Evolutionary conservation across 1,140 invertebrate genomes (phyloP).

Genomic region (Philopotamus ludificatus): DNA sequence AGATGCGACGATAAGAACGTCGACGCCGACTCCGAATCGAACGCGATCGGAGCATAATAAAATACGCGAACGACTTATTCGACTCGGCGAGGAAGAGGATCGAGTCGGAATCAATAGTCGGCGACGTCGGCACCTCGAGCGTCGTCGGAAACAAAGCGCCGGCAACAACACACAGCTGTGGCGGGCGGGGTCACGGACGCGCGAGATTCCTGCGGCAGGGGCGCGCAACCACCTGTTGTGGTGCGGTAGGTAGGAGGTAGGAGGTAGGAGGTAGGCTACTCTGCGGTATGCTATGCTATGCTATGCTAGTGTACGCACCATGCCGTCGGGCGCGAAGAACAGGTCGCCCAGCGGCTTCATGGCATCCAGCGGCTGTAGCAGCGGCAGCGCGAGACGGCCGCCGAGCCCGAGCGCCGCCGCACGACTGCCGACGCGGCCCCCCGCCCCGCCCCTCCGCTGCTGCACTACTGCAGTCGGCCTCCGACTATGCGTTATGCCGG

Average conservation of each 20-base stretch:
- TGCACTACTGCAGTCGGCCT: neutral
- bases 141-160: neutral
- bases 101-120: constrained; percentile 31
- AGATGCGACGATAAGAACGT: neutral
- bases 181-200: neutral
- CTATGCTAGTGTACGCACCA: constrained; percentile 74
- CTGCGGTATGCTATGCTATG: constrained; percentile 46
- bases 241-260: neutral
- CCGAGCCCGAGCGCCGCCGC: neutral
- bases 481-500: too few relatives aligned
- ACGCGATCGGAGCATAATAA: neutral
- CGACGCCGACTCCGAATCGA: neutral
- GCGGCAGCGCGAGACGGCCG: neutral
- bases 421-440: neutral
- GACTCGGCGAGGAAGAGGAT: neutral
- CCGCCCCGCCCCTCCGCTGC: neutral
- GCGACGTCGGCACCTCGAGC: constrained; percentile 30
- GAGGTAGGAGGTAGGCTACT: neutral
- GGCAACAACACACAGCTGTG: too few relatives aligned
- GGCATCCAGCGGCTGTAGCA: constrained; percentile 16
- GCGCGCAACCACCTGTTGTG: neutral
- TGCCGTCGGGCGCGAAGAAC: constrained; percentile 69
- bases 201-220: neutral
- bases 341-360: constrained; percentile 70
- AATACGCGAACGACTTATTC: neutral